A percentile compares a stretch with the other conserved stretches of the same genome.
phyloP scores from a whole-genome alignment of 2,888 invertebrate genomes.

The Conchocele bisecta region DNA sequence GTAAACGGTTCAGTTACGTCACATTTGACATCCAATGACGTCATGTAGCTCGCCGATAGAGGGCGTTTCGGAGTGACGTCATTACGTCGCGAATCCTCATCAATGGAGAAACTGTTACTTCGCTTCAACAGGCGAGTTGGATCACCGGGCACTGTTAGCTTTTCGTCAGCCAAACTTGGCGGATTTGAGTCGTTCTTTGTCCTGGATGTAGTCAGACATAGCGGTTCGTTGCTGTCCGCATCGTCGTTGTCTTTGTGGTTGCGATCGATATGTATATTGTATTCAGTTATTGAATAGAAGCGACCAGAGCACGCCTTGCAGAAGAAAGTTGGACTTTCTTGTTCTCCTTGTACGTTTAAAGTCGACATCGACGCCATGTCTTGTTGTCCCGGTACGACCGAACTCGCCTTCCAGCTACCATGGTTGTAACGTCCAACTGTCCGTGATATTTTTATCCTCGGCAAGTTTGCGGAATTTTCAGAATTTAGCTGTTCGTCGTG shows the following conservation, averaged over 20 bases:
- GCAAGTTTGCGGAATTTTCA: neutral
- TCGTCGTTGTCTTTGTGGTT: conserved; percentile 1
- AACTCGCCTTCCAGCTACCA: neutral
- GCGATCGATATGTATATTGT: conserved; percentile 40
- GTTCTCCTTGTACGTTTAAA: no score
- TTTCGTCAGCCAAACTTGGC: neutral
- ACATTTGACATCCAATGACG: neutral
- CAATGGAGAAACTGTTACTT: conserved; percentile 50
- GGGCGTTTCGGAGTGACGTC: conserved; percentile 35
- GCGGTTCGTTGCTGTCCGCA: conserved; percentile 16
- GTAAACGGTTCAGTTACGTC: no score
- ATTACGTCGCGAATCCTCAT: conserved; percentile 5
- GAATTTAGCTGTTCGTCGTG: neutral
- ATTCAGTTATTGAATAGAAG: conserved; percentile 44
- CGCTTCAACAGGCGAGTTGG: neutral
- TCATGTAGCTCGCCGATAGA: conserved; percentile 32
- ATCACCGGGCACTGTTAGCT: no score
- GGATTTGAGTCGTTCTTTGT: neutral
- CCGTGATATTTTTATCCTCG: neutral
- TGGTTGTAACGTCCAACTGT: neutral
- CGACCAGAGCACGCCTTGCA: conserved; percentile 35
- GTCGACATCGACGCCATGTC: neutral
- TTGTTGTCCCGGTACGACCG: no score
- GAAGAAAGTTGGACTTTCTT: no score
- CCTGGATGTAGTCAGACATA: conserved; percentile 31